Conservation (phyloP, 1,140 invertebrate species). For the Penaeus japonicus region DNA sequence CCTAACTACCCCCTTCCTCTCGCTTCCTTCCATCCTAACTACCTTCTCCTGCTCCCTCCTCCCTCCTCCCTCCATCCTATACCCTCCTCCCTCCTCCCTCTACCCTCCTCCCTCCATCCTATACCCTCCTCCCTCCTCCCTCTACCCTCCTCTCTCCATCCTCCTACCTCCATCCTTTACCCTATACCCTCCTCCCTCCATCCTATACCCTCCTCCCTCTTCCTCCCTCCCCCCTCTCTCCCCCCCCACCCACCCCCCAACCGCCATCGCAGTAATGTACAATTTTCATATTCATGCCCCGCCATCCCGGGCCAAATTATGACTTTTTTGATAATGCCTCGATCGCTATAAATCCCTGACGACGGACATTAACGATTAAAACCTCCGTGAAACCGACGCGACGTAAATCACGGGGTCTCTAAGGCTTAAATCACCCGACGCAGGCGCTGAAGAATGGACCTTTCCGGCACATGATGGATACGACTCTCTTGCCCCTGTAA, state of each 20-base stretch:
- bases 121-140: neutral
- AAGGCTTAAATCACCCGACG: neutral
- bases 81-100: neutral
- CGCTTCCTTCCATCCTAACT: neutral
- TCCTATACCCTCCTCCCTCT: neutral
- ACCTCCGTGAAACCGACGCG: neutral
- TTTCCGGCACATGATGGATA: slow-evolving; percentile 17
- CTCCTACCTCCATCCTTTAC: neutral
- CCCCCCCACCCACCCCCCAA: neutral
- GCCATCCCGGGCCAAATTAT: slow-evolving; percentile 31
- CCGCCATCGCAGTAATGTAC: slow-evolving; percentile 39
- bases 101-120: neutral
- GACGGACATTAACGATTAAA: slow-evolving; percentile 57
- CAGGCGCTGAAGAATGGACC: slow-evolving; percentile 18
- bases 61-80: neutral
- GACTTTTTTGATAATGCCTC: slow-evolving; percentile 51
- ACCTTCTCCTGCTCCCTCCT: neutral
- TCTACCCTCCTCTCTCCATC: neutral
- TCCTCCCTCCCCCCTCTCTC: neutral
- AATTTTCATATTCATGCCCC: slow-evolving; percentile 53
- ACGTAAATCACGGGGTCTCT: neutral
- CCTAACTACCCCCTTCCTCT: too few relatives aligned
- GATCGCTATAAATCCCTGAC: slow-evolving; percentile 49
- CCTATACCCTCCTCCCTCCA: neutral
- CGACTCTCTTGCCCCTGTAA: slow-evolving; percentile 39